Evolutionary conservation across 2,797 vertebrate species (phyloP), one percentile per base, ranked within the genome.

Genomic region (Lagodon rhomboides): DNA sequence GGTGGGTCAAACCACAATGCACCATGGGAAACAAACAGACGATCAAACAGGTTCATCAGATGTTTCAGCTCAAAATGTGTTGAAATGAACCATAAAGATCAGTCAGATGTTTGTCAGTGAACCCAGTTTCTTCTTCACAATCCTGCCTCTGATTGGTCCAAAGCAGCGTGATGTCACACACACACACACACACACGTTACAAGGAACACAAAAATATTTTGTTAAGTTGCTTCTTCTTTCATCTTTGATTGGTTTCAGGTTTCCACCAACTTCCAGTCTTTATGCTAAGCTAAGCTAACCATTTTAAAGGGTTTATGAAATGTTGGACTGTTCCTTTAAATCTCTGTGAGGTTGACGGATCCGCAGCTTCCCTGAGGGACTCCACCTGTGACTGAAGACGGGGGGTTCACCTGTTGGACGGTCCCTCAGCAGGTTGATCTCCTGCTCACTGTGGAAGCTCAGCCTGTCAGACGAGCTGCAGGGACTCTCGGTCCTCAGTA

Each of bases 401-500:
- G 41, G 30, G 25, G 23, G 17, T 22, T 0, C 27, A 20, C 3
- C 25, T 44, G 47, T 3, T 27, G 22, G 22, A 53, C 12, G 13
- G 3, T n/a, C 11, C 15, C 30, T 55, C 27, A 27, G 10, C 16
- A 46, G 50, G 13, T 51, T n/a, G 5, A 20, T 46, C 18, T 65
- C 22, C 11, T 12, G 17, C 20, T 22, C 62, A 17, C 4, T 20
- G 49, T n/a, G 49, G 20, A n/a, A 7, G 18, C 5, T 27, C 34
- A 20, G 11, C 46, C 55, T 34, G 18, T 41, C 47, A 71, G 69
- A 43, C 3, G 15, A 55, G 59, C 43, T 16, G 8, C 38, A 30
- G 44, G 34, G 17, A 50, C 10, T 7, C 11, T n/a, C n/a, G n/a
- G n/a, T n/a, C n/a, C 17, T 87, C 69, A 89, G 79, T 96, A 98